Evolutionary conservation across 1,140 invertebrate genomes (phyloP).

Genomic region (Drosophila novamexicana): DNA sequence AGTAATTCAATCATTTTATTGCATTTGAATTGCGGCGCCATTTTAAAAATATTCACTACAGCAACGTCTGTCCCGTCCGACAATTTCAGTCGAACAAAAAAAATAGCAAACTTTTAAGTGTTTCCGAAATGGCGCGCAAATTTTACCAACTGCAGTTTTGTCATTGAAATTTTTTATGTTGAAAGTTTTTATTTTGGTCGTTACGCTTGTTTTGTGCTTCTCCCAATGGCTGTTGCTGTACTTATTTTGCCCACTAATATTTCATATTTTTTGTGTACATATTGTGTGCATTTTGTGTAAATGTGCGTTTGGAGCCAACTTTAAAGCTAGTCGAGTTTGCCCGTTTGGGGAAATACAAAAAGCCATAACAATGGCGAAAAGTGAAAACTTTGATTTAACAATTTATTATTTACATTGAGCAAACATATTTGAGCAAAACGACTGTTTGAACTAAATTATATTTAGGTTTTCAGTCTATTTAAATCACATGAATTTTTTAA

Average conservation of each 20-base stretch:
- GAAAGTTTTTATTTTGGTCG: slow-evolving; percentile 27
- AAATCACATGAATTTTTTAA: not conserved
- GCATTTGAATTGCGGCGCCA: slow-evolving; percentile 19
- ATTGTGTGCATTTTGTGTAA: slow-evolving; percentile 13
- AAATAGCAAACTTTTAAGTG: slow-evolving; percentile 44
- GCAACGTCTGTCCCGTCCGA: slow-evolving; percentile 7
- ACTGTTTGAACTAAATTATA: not conserved
- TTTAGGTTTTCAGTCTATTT: not conserved
- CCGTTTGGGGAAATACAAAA: not conserved
- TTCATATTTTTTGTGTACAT: slow-evolving; percentile 7
- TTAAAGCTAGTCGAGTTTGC: slow-evolving; percentile 7
- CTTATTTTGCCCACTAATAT: slow-evolving; percentile 8
- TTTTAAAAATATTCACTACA: slow-evolving; percentile 18
- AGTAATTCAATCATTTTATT: slow-evolving; percentile 28
- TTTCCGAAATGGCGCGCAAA: slow-evolving; percentile 50
- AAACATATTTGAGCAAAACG: not conserved
- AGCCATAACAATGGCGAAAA: not conserved
- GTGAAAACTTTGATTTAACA: not conserved
- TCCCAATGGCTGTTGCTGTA: slow-evolving; percentile 10
- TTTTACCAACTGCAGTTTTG: slow-evolving; percentile 50
- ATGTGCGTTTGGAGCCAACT: slow-evolving; percentile 6
- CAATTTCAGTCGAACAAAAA: slow-evolving; percentile 18
- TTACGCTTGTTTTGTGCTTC: slow-evolving; percentile 25
- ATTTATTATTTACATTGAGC: not conserved
- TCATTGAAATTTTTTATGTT: slow-evolving; percentile 54